Conservation (phyloP, 2,113 vertebrate genomes). For the Dipodomys stephensi region DNA sequence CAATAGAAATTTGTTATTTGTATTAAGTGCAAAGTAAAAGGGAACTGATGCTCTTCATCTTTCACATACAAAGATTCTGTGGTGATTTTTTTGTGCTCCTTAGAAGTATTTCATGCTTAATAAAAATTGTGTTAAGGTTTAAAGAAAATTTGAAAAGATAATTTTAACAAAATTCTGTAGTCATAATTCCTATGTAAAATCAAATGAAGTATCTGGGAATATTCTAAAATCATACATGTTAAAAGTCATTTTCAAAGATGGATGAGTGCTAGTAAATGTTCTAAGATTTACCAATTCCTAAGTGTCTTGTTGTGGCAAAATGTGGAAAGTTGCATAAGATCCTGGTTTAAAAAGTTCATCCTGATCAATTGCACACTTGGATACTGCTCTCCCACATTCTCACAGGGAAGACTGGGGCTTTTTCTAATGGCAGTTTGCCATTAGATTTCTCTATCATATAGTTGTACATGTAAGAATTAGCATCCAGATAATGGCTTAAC, state of each 20-base stretch:
- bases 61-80: background rate
- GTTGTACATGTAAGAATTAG: fast-evolving
- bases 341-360: background rate
- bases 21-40: background rate
- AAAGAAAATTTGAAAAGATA: too few species aligned
- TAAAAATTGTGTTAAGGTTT: background rate
- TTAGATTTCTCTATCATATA: background rate
- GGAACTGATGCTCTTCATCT: background rate
- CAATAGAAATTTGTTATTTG: background rate
- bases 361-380: background rate
- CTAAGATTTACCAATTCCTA: background rate
- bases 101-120: background rate
- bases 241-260: background rate
- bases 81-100: background rate
- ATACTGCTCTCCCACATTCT: background rate
- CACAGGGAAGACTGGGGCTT: background rate
- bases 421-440: background rate
- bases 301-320: background rate
- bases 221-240: background rate
- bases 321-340: background rate
- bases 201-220: background rate
- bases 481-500: background rate
- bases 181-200: background rate
- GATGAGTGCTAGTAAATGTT: too few species aligned
- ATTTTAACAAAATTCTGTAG: too few species aligned